Base-by-base conservation (phyloP, 2,888 invertebrate genomes). In the Pandemis cinnamomeana region DNA sequence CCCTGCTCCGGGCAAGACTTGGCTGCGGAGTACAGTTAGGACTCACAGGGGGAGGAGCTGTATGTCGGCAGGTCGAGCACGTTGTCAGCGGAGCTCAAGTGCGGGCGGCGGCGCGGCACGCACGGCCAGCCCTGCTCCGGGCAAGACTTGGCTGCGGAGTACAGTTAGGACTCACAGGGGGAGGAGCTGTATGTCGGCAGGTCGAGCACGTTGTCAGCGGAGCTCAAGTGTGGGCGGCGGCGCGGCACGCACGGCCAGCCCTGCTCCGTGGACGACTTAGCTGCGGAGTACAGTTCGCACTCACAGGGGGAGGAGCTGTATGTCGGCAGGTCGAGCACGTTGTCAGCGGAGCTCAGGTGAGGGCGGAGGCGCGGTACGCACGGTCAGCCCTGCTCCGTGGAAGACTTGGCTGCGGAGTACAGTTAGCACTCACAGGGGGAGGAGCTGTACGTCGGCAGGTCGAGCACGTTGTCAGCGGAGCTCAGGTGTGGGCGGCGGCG, bases 211-310 rank as follows among this genome's bases (percentile, higher is more conserved):
- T 89, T 93, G 71, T 93, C 91, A 2, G 91, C 89, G 0, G 91
- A 87, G 0, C 88, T 85, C 2, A 94, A 77, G 66, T 83, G 89
- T 20, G 80, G 79, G 73, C 79, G 89, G 75, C 83, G 86, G 63
- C 94, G 79, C 0, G 94, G 93, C 0, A 80, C 76, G 68, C 94
- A 94, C 0, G 94, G 94, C 94, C 94, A 93, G 11, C 84, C 77
- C 67, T 82, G 84, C 2, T 82, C 72, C 5, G 44, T n/a, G n/a
- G n/a, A n/a, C n/a, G n/a, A n/a, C n/a, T n/a, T n/a, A n/a, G n/a
- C n/a, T n/a, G n/a, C n/a, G n/a, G n/a, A n/a, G n/a, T n/a, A n/a
- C n/a, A n/a, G n/a, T n/a, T n/a, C n/a, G n/a, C n/a, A n/a, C n/a
- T n/a, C n/a, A n/a, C n/a, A n/a, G n/a, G n/a, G 77, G 55, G 91